phyloP scores from a whole-genome alignment of 2,797 vertebrate genomes.

The Meriones psammophilus region DNA sequence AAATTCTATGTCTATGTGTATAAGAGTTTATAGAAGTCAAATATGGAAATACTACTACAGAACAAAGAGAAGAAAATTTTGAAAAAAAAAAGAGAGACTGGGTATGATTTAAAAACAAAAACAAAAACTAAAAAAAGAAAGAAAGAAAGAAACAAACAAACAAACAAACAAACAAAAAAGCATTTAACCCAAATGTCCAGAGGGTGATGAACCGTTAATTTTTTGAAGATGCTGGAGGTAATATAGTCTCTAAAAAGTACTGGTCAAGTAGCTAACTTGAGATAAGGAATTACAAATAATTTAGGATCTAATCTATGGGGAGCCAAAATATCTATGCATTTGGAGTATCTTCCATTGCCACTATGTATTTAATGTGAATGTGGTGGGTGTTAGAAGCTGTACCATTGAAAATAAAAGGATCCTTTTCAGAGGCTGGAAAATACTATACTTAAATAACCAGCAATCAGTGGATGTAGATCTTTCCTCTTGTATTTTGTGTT shows the following conservation, averaged over 20 bases:
- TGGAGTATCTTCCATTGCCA: background rate
- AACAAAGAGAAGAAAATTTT: background rate
- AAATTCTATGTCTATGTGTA: background rate
- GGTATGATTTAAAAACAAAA: background rate
- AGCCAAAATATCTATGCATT: background rate
- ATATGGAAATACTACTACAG: background rate
- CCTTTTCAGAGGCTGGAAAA: background rate
- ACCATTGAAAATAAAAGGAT: background rate
- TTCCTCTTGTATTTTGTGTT: background rate
- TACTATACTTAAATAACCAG: background rate
- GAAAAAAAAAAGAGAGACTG: background rate
- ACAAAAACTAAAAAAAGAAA: too few relatives aligned
- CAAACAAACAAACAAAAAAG: background rate
- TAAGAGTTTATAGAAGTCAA: background rate
- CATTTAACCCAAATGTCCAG: background rate
- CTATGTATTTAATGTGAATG: background rate
- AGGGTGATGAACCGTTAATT: background rate
- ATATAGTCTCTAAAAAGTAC: background rate
- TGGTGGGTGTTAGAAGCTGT: rapidly evolving
- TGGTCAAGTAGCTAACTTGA: background rate
- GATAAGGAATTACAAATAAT: background rate
- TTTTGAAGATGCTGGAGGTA: background rate
- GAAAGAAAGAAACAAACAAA: too few relatives aligned
- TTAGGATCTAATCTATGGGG: background rate
- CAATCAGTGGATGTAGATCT: background rate